Evolutionary conservation across 2,113 vertebrate species (phyloP), one percentile per base, ranked within the genome.

Genomic region (Hucho hucho): DNA sequence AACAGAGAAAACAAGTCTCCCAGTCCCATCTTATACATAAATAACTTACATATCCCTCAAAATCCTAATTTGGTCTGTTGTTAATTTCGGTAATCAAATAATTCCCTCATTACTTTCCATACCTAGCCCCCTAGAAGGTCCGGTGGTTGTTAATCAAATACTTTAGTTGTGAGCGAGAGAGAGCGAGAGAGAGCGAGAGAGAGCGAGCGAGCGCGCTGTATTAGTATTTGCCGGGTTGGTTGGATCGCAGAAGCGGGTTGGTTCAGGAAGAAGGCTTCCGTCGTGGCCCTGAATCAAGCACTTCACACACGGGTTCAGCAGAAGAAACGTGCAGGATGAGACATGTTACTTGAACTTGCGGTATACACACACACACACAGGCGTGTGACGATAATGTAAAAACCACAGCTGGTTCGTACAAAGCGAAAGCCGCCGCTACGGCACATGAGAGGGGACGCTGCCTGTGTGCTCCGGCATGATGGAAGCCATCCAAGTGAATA

Each of bases 221-320:
- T 89, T 87, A 83, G 83, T 83, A 86, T 87, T 81, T 84, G 72
- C 75, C 5, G 84, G 80, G 82, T 79, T 84, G 79, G 83, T 87
- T 84, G 77, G 83, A 88, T 87, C 37, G 7, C 85, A 80, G 68
- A 87, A 87, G 88, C 69, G 0, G 61, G 28, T 5, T 70, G 70
- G 64, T 70, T 83, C 83, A 82, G 82, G 75, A 89, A 87, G 24
- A 90, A 73, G 76, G 86, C 81, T 86, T 87, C 77, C 78, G 3
- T 73, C 85, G 80, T 28, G 25, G 78, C 75, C 75, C 56, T 75
- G 65, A 43, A 9, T 9, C 7, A 43, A 43, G 75, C 76, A 85
- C 86, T 86, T 85, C 80, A 79, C 75, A 71, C 32, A 46, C 9
- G 1, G 22, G 24, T 5, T 67, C 20, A 28, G 29, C 65, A 22